Evolutionary conservation across 2,888 invertebrate species (phyloP).

Genomic region (Gymnocheta viridis): DNA sequence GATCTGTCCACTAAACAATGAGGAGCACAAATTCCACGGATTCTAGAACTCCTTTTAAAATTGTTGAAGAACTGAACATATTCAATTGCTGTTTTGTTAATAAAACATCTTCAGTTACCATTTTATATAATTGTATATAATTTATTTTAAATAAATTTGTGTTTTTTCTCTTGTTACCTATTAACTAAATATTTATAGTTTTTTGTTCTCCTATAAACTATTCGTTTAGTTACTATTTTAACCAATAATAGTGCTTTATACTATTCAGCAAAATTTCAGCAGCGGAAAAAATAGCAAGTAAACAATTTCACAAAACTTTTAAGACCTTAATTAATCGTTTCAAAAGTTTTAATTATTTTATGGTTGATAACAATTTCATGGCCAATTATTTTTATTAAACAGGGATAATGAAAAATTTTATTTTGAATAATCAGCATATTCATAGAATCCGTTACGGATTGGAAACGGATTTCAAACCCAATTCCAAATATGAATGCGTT

Average conservation of each 20-base stretch:
- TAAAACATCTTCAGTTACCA: conserved; percentile 58
- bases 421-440: too few relatives aligned
- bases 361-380: background rate
- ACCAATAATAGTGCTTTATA: background rate
- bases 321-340: too few relatives aligned
- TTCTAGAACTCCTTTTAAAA: too few relatives aligned
- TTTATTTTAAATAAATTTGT: conserved; percentile 70
- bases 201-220: conserved; percentile 10
- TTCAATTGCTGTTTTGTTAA: conserved; percentile 30
- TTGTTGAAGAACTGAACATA: too few relatives aligned
- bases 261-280: conserved; percentile 8
- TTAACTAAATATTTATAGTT: conserved; percentile 31
- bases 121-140: conserved; percentile 62
- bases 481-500: too few relatives aligned
- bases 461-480: too few relatives aligned
- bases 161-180: conserved; percentile 52
- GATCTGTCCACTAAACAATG: too few relatives aligned
- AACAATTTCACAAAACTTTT: conserved; percentile 11
- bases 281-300: conserved; percentile 37
- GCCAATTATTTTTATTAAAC: too few relatives aligned
- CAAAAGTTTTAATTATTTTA: background rate
- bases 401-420: too few relatives aligned
- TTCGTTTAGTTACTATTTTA: conserved; percentile 16
- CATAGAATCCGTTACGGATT: too few relatives aligned
- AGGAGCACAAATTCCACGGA: too few relatives aligned